A percentile compares a stretch with the other conserved stretches of the same genome.
Evolutionary conservation across 2,888 invertebrate species (phyloP).

Genomic region (Polyommatus iphigenia): DNA sequence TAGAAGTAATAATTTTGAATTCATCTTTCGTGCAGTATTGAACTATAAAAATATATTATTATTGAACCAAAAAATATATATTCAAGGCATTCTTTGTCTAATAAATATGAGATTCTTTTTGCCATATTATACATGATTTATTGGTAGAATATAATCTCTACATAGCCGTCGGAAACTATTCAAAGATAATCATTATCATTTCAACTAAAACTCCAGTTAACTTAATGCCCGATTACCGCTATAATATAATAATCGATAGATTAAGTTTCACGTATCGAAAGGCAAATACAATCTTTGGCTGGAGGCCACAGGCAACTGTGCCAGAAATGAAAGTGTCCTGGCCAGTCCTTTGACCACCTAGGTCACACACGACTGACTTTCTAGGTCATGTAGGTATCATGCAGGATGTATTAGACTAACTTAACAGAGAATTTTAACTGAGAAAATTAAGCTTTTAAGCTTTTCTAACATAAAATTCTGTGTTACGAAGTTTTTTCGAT

Average conservation of each 20-base stretch:
- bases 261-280: slow-evolving; percentile 31
- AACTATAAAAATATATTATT: too few relatives aligned
- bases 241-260: slow-evolving; percentile 28
- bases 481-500: too few relatives aligned
- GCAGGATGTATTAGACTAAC: background rate
- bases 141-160: too few relatives aligned
- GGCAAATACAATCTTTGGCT: slow-evolving; percentile 38
- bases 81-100: too few relatives aligned
- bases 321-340: slow-evolving; percentile 66
- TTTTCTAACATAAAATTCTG: too few relatives aligned
- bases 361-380: slow-evolving; percentile 60
- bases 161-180: too few relatives aligned
- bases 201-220: background rate
- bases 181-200: background rate
- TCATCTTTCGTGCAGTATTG: too few relatives aligned
- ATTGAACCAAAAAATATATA: too few relatives aligned
- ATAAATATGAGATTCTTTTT: too few relatives aligned
- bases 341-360: slow-evolving; percentile 67
- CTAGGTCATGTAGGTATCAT: slow-evolving; percentile 59
- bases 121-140: too few relatives aligned
- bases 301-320: slow-evolving; percentile 52
- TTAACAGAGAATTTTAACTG: background rate
- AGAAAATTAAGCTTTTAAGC: too few relatives aligned
- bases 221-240: background rate
- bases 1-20: too few relatives aligned